These are phyloP conservation scores for Drosophila neoperkinsi DNA, from an alignment of 2,888 invertebrate species.

Conservation along the genomic window DNA sequence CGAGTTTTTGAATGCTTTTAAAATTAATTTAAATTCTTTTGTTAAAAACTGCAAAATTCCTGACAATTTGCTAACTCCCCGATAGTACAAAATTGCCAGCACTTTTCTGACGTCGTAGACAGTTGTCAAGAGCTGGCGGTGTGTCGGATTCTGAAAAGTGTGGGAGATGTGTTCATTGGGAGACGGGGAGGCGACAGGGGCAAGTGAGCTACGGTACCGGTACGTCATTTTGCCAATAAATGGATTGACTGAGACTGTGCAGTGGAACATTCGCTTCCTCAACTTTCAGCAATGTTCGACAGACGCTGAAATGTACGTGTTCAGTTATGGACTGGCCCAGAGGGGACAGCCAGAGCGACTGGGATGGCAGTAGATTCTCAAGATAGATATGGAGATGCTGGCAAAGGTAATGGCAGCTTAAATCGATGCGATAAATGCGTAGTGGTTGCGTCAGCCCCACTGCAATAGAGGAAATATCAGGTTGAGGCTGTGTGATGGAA, in stretches of 20 bases:
- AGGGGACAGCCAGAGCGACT: neutral
- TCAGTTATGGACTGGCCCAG: constrained; percentile 42
- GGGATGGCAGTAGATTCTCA: constrained; percentile 1
- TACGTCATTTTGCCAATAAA: constrained; percentile 58
- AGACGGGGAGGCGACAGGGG: neutral
- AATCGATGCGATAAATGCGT: constrained; percentile 50
- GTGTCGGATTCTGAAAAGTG: neutral
- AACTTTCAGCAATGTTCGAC: constrained; percentile 51
- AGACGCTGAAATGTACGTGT: constrained; percentile 66
- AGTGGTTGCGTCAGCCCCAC: constrained; percentile 35
- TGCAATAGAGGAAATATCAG: constrained; percentile 65
- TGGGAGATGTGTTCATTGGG: neutral
- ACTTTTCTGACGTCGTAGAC: constrained; percentile 32
- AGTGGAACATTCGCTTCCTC: constrained; percentile 27
- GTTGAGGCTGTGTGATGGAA: constrained; percentile 12
- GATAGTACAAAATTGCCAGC: constrained; percentile 21
- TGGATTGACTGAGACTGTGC: constrained; percentile 41
- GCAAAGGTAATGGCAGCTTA: constrained; percentile 44
- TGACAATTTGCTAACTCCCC: constrained; percentile 34
- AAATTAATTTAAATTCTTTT: constrained; percentile 21
- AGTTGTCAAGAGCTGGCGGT: constrained; percentile 32
- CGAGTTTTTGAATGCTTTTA: neutral
- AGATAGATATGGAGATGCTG: constrained; percentile 1
- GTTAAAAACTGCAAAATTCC: constrained; percentile 24
- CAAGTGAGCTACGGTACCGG: neutral